phyloP scores from a whole-genome alignment of 2,113 vertebrate species.

The Thymallus thymallus region DNA sequence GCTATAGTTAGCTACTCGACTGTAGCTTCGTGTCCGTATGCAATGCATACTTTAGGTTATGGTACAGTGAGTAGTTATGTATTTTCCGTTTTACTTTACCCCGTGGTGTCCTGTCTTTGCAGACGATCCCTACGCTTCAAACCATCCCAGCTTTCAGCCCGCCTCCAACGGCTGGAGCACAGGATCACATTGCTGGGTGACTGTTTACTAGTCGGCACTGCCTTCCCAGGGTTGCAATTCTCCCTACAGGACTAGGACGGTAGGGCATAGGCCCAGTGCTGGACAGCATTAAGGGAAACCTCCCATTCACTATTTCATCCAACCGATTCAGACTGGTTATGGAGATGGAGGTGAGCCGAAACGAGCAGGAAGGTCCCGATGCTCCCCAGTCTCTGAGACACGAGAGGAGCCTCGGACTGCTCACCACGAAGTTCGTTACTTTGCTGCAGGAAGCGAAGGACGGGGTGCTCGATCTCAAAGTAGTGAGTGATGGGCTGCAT shows the following conservation, averaged over 20 bases:
- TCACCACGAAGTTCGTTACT: conserved; percentile 86
- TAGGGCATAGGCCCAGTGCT: not conserved
- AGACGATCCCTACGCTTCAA: conserved; percentile 8
- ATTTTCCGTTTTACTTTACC: not conserved
- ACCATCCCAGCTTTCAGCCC: not conserved
- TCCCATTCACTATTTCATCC: not conserved
- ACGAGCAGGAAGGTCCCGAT: conserved; percentile 62
- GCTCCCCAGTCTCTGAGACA: conserved; percentile 78
- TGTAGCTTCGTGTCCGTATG: no score
- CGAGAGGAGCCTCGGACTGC: conserved; percentile 82
- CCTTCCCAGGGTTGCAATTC: not conserved
- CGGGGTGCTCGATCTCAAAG: conserved; percentile 88
- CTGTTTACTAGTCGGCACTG: not conserved
- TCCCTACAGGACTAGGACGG: not conserved
- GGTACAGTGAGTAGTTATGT: not conserved
- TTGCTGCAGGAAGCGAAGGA: conserved; percentile 87
- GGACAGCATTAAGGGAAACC: not conserved
- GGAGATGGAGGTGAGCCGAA: conserved; percentile 49
- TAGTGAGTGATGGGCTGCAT: conserved; percentile 62
- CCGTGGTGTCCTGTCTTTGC: not conserved
- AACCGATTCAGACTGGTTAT: not conserved
- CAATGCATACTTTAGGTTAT: no score
- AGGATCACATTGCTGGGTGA: not conserved
- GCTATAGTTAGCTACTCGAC: no score
- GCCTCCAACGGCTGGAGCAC: conserved; percentile 1